Evolutionary conservation across 2,797 vertebrate species (phyloP).

Genomic region (Sebastes trivittatus): DNA sequence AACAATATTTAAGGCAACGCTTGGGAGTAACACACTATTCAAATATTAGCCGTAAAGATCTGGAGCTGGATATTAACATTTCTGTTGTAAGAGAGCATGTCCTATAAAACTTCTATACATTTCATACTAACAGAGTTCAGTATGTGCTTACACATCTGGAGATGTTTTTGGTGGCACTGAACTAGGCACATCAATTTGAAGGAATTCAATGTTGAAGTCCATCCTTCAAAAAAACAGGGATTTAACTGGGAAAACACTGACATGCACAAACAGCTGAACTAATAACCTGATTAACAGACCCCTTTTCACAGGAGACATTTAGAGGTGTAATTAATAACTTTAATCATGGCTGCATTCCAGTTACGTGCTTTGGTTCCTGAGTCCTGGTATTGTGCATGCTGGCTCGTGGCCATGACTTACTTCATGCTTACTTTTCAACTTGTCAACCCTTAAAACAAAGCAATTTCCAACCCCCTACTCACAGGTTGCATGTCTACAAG

Average conservation of each 20-base stretch:
- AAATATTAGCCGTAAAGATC: neutral
- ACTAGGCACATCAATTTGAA: constrained; percentile 4
- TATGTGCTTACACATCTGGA: neutral
- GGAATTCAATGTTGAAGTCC: neutral
- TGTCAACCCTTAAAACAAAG: neutral
- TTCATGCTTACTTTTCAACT: neutral
- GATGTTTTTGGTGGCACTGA: neutral
- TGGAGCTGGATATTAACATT: neutral
- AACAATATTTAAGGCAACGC: constrained; percentile 42
- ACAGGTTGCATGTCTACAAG: neutral
- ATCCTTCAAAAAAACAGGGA: neutral
- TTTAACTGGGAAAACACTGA: neutral
- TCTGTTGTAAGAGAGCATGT: neutral
- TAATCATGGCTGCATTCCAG: neutral
- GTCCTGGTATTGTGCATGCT: neutral
- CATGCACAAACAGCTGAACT: neutral
- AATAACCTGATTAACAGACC: neutral
- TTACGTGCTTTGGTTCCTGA: neutral
- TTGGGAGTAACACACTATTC: neutral
- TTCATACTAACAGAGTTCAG: neutral
- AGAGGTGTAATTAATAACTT: neutral
- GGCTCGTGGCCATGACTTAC: neutral
- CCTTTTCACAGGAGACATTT: neutral
- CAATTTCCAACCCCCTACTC: too few species aligned
- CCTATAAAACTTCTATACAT: neutral